Percentiles rank a stretch among this genome's conserved stretches.
Evolutionary conservation across 2,113 vertebrate genomes (phyloP).

Genomic region (Panthera leo): DNA sequence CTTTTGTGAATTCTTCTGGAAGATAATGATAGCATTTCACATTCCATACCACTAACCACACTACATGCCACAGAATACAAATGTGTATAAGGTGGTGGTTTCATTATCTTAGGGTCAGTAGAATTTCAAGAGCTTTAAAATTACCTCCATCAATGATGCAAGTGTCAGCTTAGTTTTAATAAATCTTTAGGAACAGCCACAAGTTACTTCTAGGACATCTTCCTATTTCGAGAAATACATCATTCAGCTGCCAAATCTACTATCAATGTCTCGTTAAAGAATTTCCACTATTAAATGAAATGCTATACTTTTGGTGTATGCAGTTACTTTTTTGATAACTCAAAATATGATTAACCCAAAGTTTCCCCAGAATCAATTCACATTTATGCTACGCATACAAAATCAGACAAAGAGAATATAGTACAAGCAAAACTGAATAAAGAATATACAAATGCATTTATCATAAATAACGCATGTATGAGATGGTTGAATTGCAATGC

Average conservation of each 20-base stretch:
- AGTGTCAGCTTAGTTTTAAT: conserved; percentile 88
- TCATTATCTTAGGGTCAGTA: conserved; percentile 89
- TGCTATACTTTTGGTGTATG: conserved; percentile 67
- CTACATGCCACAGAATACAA: conserved; percentile 83
- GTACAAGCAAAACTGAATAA: conserved; percentile 35
- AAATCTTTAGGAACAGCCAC: conserved; percentile 84
- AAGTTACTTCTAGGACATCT: conserved; percentile 86
- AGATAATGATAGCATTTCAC: conserved; percentile 84
- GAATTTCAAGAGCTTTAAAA: conserved; percentile 87
- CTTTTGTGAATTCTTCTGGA: conserved; percentile 80
- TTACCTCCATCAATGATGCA: conserved; percentile 86
- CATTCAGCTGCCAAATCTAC: conserved; percentile 82
- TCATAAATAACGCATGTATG: neutral
- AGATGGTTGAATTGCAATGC: neutral
- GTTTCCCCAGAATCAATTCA: conserved; percentile 74
- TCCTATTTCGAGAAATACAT: conserved; percentile 85
- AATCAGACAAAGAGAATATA: conserved; percentile 66
- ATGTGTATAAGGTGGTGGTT: conserved; percentile 83
- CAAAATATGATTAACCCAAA: conserved; percentile 82
- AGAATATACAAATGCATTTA: neutral
- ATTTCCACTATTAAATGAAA: conserved; percentile 81
- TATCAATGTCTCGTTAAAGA: conserved; percentile 83
- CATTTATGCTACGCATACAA: conserved; percentile 68
- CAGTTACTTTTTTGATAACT: conserved; percentile 77
- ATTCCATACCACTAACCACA: conserved; percentile 81